Conservation (phyloP, 1,140 invertebrate species). For the fruit fly (Drosophila melanogaster) region Release_6_plus_ISO1_MT NT_033777.3:11465501-11466000, state of each 20-base stretch:
- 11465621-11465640: conserved; percentile 21
- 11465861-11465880: conserved; percentile 45
- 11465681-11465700: background rate
- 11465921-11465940: background rate
- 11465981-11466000: background rate
- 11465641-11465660: conserved; percentile 31
- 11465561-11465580: conserved; percentile 36
- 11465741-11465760: conserved; percentile 7
- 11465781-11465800: conserved; percentile 42
- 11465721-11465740: background rate
- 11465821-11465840: conserved; percentile 52
- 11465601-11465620: conserved; percentile 64
- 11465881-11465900: background rate
- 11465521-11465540: conserved; percentile 65
- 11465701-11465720: background rate
- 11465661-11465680: background rate
- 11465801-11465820: conserved; percentile 2
- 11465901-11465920: background rate
- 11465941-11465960: background rate
- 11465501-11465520: conserved; percentile 67
- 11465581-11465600: conserved; percentile 6
- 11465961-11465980: background rate
- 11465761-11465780: conserved; percentile 42
- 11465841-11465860: conserved; percentile 25
- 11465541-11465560: conserved; percentile 78